Evolutionary conservation across 2,113 vertebrate genomes (phyloP).

Genomic region (Lichenostomus cassidix): DNA sequence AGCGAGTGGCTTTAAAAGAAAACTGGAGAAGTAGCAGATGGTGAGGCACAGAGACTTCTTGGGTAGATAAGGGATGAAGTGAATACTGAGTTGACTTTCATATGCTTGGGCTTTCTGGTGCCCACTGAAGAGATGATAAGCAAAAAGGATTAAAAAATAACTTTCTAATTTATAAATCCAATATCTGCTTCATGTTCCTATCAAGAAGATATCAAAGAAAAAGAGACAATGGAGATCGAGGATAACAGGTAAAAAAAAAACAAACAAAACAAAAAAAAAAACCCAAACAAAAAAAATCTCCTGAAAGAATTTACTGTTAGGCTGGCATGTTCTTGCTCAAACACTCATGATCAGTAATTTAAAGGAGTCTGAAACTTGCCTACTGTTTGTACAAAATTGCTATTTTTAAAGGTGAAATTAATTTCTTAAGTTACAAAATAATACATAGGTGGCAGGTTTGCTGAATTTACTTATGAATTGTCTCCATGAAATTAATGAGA

Average conservation of each 20-base stretch:
- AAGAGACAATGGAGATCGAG: slow-evolving; percentile 64
- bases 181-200: slow-evolving; percentile 48
- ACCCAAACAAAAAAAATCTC: background rate
- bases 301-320: background rate
- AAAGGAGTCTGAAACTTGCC: background rate
- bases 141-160: background rate
- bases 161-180: background rate
- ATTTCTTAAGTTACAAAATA: background rate
- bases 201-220: slow-evolving; percentile 1
- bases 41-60: background rate
- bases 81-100: background rate
- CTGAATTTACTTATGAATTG: background rate
- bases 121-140: background rate
- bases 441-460: background rate
- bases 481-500: background rate
- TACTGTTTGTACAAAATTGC: background rate
- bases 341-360: background rate
- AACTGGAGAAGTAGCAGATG: background rate
- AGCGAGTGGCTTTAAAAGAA: background rate
- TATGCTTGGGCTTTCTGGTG: background rate
- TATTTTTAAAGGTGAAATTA: background rate
- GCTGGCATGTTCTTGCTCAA: background rate
- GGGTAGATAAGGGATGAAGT: background rate
- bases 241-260: slow-evolving; percentile 69
- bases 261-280: background rate